Evolutionary conservation across 2,113 vertebrate genomes (phyloP).

Genomic region (Chaetops frenatus): DNA sequence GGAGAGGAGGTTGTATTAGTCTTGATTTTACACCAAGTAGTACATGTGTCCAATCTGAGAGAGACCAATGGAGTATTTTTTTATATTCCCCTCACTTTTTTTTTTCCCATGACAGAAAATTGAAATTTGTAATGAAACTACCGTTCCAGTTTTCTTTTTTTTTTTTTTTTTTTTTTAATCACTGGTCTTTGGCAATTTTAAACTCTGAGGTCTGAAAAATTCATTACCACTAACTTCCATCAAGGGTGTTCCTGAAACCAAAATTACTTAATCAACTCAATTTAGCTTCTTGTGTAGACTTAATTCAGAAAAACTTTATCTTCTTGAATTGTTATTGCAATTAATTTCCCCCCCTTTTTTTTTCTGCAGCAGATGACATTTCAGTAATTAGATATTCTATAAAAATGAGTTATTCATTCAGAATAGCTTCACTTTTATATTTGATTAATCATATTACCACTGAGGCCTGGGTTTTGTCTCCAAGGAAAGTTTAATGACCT

Average conservation of each 20-base stretch:
- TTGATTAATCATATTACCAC: slow-evolving; percentile 70
- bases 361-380: slow-evolving; percentile 52
- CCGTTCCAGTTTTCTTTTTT: too few relatives aligned
- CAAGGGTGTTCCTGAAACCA: slow-evolving; percentile 56
- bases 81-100: not conserved
- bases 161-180: slow-evolving; percentile 34
- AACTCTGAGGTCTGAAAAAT: slow-evolving; percentile 59
- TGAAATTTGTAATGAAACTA: slow-evolving; percentile 36
- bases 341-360: slow-evolving; percentile 42
- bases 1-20: not conserved
- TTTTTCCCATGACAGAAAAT: slow-evolving; percentile 10
- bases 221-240: slow-evolving; percentile 59
- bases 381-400: slow-evolving; percentile 68
- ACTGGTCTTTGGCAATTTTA: slow-evolving; percentile 32
- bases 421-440: slow-evolving; percentile 65
- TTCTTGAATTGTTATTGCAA: slow-evolving; percentile 71
- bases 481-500: slow-evolving; percentile 68
- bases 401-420: slow-evolving; percentile 65
- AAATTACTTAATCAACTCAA: slow-evolving; percentile 70
- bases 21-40: slow-evolving; percentile 27
- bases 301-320: slow-evolving; percentile 65
- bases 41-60: slow-evolving; percentile 9
- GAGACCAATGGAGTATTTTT: not conserved
- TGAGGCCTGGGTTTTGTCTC: slow-evolving; percentile 62
- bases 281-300: slow-evolving; percentile 66